phyloP scores from a whole-genome alignment of 2,888 invertebrate genomes.

The Clistopyga incitator region DNA sequence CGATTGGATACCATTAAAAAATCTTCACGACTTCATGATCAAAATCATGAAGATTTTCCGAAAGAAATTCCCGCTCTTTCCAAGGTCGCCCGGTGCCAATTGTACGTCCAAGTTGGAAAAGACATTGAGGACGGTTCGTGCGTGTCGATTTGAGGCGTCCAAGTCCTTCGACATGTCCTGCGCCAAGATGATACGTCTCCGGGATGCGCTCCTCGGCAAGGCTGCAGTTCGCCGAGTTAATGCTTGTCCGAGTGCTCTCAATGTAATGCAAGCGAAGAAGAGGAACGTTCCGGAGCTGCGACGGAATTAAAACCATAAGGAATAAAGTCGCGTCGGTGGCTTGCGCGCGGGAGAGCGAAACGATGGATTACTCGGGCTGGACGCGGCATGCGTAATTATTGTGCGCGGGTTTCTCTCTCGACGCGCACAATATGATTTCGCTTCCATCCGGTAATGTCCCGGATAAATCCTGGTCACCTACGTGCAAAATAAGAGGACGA shows the following conservation, averaged over 20 bases:
- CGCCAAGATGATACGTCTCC: constrained; percentile 16
- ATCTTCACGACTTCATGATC: not conserved
- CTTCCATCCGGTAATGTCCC: constrained; percentile 63
- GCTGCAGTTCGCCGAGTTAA: constrained; percentile 1
- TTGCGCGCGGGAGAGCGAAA: constrained; percentile 32
- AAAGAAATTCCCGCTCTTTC: not conserved
- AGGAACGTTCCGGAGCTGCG: constrained; percentile 3
- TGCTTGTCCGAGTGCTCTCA: constrained; percentile 20
- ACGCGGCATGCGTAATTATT: constrained; percentile 56
- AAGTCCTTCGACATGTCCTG: not conserved
- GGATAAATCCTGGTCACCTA: constrained; percentile 63
- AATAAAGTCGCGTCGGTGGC: constrained; percentile 6
- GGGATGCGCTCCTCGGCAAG: not conserved
- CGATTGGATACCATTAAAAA: not conserved
- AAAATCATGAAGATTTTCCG: not conserved
- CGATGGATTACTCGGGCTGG: constrained; percentile 22
- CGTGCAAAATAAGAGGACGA: constrained; percentile 39
- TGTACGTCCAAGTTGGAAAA: not conserved
- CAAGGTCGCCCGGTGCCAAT: not conserved
- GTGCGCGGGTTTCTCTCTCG: constrained; percentile 40
- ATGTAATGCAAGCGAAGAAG: constrained; percentile 22
- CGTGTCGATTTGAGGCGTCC: not conserved
- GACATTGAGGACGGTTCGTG: not conserved
- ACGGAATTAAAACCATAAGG: constrained; percentile 39
- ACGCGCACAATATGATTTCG: constrained; percentile 43